Base-by-base conservation (phyloP, 2,113 vertebrate species). In the Xyrauchen texanus region DNA sequence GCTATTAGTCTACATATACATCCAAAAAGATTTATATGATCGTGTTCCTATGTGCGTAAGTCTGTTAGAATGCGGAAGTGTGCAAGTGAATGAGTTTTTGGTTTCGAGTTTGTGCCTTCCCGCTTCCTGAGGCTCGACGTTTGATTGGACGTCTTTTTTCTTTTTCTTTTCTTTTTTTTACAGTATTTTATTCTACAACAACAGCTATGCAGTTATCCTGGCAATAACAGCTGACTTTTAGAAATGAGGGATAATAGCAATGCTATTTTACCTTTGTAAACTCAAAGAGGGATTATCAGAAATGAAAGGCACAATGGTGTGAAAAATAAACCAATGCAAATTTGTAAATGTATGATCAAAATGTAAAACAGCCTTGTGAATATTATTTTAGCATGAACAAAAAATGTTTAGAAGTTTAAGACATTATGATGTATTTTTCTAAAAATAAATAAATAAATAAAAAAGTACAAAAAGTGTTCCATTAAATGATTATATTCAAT, bases 401-500 rank as follows among this genome's bases (percentile, higher is more conserved):
- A 94, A 92, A 93, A 93, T 94, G 95, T 97, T 97, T 92, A 96
- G 94, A 96, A 95, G 95, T 96, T 93, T 96, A 95, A 97, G 96
- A 95, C 96, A 96, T 96, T 34, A 34, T 34, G 21, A 97, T 96
- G 97, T 98, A 98, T 98, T 98, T 98, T 98, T 98, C 95, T 98
- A 98, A 97, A 89, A 95, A 93, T 93, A 9, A 34, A 34, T 34
- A 34, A 44, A 61, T 9, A 61, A 73, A 61, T 34, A 34, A 34
- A 34, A 34, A 34, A 34, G 21, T 34, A 34, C 21, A 34, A 34
- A 34, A 34, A 4, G 61, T 12, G 95, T 96, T 93, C 93, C 89
- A 98, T 97, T 99, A 97, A 98, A 99, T 95, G 95, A 93, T 97
- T 98, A 99, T 98, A 97, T 97, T 98, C 97, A 98, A 97, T 97